phyloP scores from a whole-genome alignment of 2,113 vertebrate species.

The Sciurus niger region DNA sequence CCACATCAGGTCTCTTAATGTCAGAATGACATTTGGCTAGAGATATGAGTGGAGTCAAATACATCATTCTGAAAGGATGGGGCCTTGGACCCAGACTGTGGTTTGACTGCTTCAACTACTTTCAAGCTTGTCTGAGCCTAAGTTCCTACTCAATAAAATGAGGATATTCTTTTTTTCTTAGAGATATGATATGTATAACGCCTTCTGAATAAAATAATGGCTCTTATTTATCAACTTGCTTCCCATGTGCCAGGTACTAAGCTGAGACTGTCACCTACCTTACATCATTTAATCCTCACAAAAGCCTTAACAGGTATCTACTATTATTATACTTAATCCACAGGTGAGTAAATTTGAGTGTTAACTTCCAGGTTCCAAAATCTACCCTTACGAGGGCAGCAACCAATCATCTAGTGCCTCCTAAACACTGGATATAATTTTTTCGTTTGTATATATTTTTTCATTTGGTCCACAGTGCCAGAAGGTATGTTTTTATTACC shows the following conservation, averaged over 20 bases:
- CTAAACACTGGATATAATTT: neutral
- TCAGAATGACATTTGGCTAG: neutral
- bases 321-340: neutral
- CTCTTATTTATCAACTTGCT: neutral
- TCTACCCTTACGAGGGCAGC: neutral
- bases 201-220: neutral
- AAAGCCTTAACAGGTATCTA: neutral
- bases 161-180: slow-evolving; percentile 10
- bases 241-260: neutral
- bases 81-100: neutral
- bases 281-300: neutral
- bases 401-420: neutral
- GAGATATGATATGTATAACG: neutral
- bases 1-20: neutral
- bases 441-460: neutral
- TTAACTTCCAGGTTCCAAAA: slow-evolving; percentile 9
- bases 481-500: neutral
- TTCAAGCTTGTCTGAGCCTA: neutral
- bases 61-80: neutral
- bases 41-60: neutral
- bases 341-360: neutral
- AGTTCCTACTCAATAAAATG: slow-evolving; percentile 22
- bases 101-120: neutral
- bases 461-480: neutral
- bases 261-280: neutral